Evolutionary conservation across 2,888 invertebrate genomes (phyloP).

Genomic region (Punctoribates punctum): DNA sequence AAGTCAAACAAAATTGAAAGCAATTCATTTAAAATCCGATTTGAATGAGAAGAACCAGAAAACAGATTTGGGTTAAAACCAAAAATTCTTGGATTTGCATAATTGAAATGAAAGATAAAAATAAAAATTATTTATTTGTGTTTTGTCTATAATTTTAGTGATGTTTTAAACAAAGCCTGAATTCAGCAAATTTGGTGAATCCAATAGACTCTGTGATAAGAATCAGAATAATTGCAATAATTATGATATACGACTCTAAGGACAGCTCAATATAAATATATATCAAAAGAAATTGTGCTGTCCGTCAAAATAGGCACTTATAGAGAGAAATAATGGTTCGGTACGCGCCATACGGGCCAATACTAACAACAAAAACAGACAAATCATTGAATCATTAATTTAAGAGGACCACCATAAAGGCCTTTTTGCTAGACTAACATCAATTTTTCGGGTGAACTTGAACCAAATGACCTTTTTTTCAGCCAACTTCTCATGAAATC

Average conservation of each 20-base stretch:
- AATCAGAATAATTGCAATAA: slow-evolving; percentile 6
- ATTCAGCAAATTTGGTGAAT: slow-evolving; percentile 1
- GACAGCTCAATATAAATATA: not conserved
- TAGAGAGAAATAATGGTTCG: not conserved
- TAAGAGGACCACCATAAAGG: slow-evolving; percentile 1
- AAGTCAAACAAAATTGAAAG: too few species aligned
- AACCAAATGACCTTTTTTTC: not conserved
- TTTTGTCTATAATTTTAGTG: not conserved
- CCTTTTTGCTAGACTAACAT: not conserved
- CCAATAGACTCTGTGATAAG: not conserved
- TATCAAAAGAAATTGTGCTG: slow-evolving; percentile 5
- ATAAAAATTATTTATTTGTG: not conserved
- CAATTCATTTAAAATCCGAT: too few species aligned
- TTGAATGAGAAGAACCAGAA: too few species aligned
- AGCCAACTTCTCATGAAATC: not conserved
- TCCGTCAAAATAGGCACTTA: not conserved
- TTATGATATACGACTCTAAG: not conserved
- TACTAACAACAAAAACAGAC: slow-evolving; percentile 3
- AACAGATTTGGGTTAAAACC: too few species aligned
- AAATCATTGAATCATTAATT: slow-evolving; percentile 1
- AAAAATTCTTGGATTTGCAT: not conserved
- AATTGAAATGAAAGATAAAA: not conserved
- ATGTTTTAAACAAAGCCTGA: not conserved
- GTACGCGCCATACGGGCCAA: slow-evolving; percentile 8
- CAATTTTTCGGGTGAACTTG: slow-evolving; percentile 4